phyloP scores from a whole-genome alignment of 2,888 invertebrate genomes.

The Phengaris alcon region DNA sequence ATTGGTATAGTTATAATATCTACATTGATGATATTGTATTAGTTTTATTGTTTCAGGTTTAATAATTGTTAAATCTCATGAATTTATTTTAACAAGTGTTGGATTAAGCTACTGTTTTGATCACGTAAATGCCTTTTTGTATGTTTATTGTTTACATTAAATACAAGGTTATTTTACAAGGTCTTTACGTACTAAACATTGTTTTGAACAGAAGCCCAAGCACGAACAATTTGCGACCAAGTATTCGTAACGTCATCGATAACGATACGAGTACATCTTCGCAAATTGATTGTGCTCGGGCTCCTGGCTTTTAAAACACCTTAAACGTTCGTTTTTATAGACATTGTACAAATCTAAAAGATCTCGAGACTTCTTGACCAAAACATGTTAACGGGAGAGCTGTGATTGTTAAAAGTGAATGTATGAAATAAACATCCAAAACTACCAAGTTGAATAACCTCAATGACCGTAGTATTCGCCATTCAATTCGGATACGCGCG shows the following conservation, averaged over 20 bases:
- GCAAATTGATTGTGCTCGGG: no score
- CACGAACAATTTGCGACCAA: no score
- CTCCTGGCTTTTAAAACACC: neutral
- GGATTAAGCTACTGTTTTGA: neutral
- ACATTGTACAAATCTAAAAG: neutral
- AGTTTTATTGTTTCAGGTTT: neutral
- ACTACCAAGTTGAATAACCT: conserved; percentile 67
- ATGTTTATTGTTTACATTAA: neutral
- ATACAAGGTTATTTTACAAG: neutral
- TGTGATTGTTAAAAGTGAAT: conserved; percentile 23
- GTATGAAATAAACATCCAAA: conserved; percentile 39
- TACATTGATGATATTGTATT: neutral
- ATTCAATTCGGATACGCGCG: conserved; percentile 44
- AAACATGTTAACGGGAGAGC: conserved; percentile 10
- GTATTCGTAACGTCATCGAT: no score
- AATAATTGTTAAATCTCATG: neutral
- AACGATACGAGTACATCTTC: no score
- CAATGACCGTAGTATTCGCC: conserved; percentile 45
- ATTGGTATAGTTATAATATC: neutral
- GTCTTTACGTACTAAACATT: neutral
- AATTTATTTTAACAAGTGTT: neutral
- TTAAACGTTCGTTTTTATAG: neutral
- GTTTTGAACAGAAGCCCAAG: neutral
- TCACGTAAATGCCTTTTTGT: neutral
- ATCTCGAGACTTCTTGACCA: neutral